Conservation (phyloP, 2,113 vertebrate genomes). For the Solea senegalensis region DNA sequence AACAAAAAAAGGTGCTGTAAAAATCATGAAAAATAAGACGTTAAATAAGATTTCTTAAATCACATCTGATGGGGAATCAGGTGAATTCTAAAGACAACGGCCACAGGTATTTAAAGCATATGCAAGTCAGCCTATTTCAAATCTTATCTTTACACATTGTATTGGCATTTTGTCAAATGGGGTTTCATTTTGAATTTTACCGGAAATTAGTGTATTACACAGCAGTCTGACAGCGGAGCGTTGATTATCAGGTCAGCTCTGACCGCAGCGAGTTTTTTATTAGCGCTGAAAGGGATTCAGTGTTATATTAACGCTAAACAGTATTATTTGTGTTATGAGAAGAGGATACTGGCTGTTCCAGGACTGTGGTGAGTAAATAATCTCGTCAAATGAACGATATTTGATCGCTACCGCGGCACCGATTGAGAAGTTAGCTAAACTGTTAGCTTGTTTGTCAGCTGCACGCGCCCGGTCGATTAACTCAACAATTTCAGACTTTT, state of each 20-base stretch:
- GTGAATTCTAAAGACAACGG: neutral
- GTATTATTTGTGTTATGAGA: slow-evolving; percentile 63
- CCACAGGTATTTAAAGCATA: neutral
- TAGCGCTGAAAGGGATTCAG: neutral
- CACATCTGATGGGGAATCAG: neutral
- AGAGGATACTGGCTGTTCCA: slow-evolving; percentile 12
- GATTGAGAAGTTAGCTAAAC: slow-evolving; percentile 31
- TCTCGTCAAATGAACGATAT: neutral
- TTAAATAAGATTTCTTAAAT: too few species aligned
- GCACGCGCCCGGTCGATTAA: neutral
- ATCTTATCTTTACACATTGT: neutral
- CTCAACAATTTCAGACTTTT: neutral
- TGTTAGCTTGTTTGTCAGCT: slow-evolving; percentile 31
- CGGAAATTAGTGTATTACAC: rapidly evolving
- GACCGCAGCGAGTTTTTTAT: slow-evolving; percentile 18
- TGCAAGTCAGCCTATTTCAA: too few species aligned
- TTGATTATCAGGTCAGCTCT: slow-evolving; percentile 49
- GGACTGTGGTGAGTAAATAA: slow-evolving; percentile 51
- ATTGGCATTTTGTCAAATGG: neutral
- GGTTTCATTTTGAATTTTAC: slow-evolving; percentile 33
- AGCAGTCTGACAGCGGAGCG: neutral
- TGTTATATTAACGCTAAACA: neutral
- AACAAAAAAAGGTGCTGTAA: too few species aligned
- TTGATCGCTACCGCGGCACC: slow-evolving; percentile 16
- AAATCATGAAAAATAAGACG: too few species aligned